phyloP scores from a whole-genome alignment of 2,113 vertebrate species.

The Aegotheles bennettii region DNA sequence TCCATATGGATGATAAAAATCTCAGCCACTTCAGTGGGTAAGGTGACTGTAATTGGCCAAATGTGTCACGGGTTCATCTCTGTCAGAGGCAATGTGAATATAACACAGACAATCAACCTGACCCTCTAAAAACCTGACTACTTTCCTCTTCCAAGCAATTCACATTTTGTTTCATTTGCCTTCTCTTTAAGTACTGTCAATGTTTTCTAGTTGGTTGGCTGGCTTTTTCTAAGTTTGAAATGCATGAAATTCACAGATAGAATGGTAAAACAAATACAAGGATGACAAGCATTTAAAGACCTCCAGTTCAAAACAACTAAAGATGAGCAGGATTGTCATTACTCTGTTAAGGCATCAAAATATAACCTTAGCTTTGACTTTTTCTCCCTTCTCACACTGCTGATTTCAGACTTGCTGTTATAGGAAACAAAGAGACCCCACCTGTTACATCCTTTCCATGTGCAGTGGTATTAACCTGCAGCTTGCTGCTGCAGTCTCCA shows the following conservation, averaged over 20 bases:
- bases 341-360: not conserved
- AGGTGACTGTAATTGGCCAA: not conserved
- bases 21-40: not conserved
- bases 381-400: not conserved
- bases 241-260: not conserved
- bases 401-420: not conserved
- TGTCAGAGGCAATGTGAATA: not conserved
- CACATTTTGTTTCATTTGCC: not conserved
- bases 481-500: not conserved
- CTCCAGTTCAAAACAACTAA: not conserved
- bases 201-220: not conserved
- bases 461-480: not conserved
- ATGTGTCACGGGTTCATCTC: not conserved
- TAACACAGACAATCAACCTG: not conserved
- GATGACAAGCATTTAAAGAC: not conserved
- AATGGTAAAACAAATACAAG: not conserved
- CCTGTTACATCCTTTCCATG: not conserved
- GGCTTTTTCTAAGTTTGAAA: not conserved
- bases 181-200: not conserved
- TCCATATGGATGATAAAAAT: not conserved
- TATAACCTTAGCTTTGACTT: not conserved
- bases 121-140: not conserved
- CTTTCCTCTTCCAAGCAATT: not conserved
- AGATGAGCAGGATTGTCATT: not conserved
- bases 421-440: not conserved